Conservation (phyloP, 2,797 vertebrate genomes). For the Balearica regulorum region DNA sequence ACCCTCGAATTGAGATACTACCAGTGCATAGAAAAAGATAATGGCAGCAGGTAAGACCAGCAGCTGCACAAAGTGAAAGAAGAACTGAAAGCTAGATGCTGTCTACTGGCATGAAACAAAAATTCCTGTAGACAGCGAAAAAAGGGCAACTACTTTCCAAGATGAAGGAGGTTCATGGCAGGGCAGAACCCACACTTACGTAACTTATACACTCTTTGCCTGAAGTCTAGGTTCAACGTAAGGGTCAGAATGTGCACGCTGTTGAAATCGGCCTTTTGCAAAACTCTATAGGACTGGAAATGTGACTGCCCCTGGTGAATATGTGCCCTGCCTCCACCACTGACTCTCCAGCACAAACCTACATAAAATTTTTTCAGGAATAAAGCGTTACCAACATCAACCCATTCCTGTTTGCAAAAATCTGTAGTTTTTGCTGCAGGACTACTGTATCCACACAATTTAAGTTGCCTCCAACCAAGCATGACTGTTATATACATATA, state of each 20-base stretch:
- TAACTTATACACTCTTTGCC: background rate
- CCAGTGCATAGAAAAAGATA: background rate
- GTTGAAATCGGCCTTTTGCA: slow-evolving; percentile 35
- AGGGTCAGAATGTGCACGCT: background rate
- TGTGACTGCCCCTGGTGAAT: background rate
- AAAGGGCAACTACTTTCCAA: background rate
- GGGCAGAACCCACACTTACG: background rate
- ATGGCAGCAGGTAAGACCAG: background rate
- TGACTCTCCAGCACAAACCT: background rate
- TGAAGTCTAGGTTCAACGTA: background rate
- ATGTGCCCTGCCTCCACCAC: background rate
- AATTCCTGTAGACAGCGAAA: background rate
- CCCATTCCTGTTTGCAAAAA: background rate
- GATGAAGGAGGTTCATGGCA: background rate
- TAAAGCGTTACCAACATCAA: background rate
- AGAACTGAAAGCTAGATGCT: background rate
- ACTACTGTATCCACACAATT: background rate
- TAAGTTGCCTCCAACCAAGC: background rate
- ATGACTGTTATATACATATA: background rate
- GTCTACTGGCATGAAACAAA: background rate
- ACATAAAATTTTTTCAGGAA: background rate
- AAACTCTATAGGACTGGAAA: background rate
- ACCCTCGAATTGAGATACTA: background rate
- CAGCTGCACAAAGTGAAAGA: background rate
- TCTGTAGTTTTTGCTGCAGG: background rate